Conservation (phyloP, 2,113 vertebrate species). For the Labeo rohita region DNA sequence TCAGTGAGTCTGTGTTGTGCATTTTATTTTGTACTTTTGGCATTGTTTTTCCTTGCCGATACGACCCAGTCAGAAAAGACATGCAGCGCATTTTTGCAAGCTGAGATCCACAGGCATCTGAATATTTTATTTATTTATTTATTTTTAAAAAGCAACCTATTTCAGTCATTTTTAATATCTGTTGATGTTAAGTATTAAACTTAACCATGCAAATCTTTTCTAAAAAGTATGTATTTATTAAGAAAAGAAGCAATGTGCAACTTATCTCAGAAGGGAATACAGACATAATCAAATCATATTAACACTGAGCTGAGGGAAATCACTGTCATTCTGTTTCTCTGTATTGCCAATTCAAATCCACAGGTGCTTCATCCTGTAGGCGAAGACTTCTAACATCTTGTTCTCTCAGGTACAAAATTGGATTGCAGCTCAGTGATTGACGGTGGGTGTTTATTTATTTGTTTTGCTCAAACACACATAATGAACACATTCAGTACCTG, state of each 20-base stretch:
- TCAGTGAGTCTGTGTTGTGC: background rate
- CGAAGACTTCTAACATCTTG: slow-evolving; percentile 10
- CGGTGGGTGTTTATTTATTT: background rate
- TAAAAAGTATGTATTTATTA: background rate
- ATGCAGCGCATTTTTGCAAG: background rate
- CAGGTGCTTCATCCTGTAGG: slow-evolving; percentile 4
- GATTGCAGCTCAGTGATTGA: background rate
- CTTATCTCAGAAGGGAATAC: background rate
- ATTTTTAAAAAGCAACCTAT: background rate
- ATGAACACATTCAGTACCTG: background rate
- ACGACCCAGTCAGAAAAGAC: background rate
- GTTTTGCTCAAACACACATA: background rate
- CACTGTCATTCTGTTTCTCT: slow-evolving; percentile 11
- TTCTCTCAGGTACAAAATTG: background rate
- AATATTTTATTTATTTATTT: background rate
- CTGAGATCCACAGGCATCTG: background rate
- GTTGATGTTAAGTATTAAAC: background rate
- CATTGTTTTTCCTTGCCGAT: background rate
- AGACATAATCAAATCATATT: background rate
- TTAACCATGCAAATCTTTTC: background rate
- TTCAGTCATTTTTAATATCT: background rate
- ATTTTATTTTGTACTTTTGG: background rate
- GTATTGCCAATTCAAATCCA: background rate
- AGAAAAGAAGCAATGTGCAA: background rate
- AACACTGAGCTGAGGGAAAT: background rate